Evolutionary conservation across 1,140 invertebrate genomes (phyloP), one percentile per base, ranked within the genome.

Genomic region (Myzus persicae): DNA sequence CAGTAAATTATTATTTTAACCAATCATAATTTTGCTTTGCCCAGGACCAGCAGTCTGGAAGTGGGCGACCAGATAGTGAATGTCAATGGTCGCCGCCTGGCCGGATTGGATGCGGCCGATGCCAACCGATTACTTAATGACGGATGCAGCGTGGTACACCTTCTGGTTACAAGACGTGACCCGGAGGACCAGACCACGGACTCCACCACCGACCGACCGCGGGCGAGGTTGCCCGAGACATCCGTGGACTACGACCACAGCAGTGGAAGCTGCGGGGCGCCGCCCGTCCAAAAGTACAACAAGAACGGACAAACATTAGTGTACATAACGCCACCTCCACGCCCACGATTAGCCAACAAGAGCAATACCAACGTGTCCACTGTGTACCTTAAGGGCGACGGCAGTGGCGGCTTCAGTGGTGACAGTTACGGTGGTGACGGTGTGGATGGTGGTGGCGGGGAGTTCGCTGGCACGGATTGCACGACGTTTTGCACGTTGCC

Each of bases 51-150:
- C 0, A 96, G 96, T 14, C 94, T 98, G 90, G 96, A 96, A 93
- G 96, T 97, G 92, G 97, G 97, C 3, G 98, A 98, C 95, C 97
- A 98, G 95, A 96, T 98, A 38, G 95, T 98, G 18, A 98, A 97
- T 94, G 97, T 98, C 1, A 98, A 98, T 95, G 98, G 98, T 0
- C 96, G 96, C 94, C 95, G 97, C 94, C 95, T 98, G 93, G 96
- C 97, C 46, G 97, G 97, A 31, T 95, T 98, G 36, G 96, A 96
- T 24, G 97, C 98, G 95, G 95, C 96, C 4, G 97, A 98, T 95
- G 98, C 97, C 4, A 96, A 97, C 93, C 96, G 97, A 94, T 96
- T 97, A 67, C 95, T 98, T 24, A 96, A 96, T 59, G 96, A 96
- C 44, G 95, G 96, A 1, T 96, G 97, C 31, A 96, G 96, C 31